Base-by-base conservation (phyloP, 2,888 invertebrate genomes). In the Myathropa florea region DNA sequence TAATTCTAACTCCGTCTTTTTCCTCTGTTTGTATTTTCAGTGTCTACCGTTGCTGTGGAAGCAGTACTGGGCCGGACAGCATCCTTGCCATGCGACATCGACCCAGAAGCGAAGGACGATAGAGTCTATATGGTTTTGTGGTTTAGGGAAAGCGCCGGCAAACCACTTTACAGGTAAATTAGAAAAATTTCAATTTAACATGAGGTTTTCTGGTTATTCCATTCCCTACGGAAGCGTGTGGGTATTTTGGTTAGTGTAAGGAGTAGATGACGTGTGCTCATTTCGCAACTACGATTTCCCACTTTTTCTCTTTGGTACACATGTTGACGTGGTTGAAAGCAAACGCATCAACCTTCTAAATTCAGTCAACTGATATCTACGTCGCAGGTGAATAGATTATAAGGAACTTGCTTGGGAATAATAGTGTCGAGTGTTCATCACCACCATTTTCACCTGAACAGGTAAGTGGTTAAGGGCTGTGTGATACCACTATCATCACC, bases 121-220 rank as follows among this genome's bases (percentile, higher is more conserved):
- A 95, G 96, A 88, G 97, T 97, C 84, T 97, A 97, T 93, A 97
- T 97, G 97, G 97, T 98, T 89, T 94, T 98, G 72, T 98, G 97
- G 97, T 98, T 97, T 93, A 94, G 97, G 88, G 97, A 97, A 92
- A 96, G 95, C 90, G 96, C 96, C 72, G 96, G 96, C 88, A 97
- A 97, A 93, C 97, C 98, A 89, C 96, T 98, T 91, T 98, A 97
- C 94, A 97, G 97, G 97, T 97, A 93, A 94, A 93, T 76, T 68
- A 82, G 89, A 84, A 70, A 88, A 85, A 73, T 75, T 79, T 83
- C 83, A 86, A 86, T 86, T 86, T 78, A 83, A 75, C 83, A 83
- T 83, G 78, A 75, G 82, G 78, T 86, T 86, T 85, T 71, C 64
- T 39, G 81, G 76, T 68, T 72, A 59, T 68, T 61, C 67, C 65